phyloP scores from a whole-genome alignment of 2,888 invertebrate genomes.

The Cantharis lateralis region DNA sequence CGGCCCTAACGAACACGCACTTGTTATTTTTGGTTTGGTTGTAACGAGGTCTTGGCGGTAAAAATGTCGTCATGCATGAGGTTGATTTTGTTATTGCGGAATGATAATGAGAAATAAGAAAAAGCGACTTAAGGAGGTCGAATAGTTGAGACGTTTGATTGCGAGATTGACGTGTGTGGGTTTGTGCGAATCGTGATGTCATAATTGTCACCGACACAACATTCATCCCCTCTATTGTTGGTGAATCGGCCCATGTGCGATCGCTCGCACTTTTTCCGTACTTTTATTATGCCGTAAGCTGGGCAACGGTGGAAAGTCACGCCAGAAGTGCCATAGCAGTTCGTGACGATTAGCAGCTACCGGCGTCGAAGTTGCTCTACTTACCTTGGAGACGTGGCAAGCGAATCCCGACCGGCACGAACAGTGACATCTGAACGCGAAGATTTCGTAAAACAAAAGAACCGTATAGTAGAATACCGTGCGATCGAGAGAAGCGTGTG shows the following conservation, averaged over 20 bases:
- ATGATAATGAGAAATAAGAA: not conserved
- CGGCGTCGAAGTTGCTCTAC: conserved; percentile 45
- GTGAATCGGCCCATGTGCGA: conserved; percentile 44
- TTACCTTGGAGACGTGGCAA: conserved; percentile 51
- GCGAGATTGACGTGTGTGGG: not conserved
- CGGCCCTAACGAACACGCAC: not conserved
- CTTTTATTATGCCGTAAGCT: conserved; percentile 50
- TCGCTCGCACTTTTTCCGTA: conserved; percentile 50
- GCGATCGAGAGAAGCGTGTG: conserved; percentile 11
- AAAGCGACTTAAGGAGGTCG: not conserved
- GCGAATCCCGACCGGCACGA: conserved; percentile 33
- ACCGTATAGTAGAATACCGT: not conserved
- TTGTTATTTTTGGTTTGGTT: not conserved
- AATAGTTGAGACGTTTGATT: not conserved
- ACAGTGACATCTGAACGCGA: conserved; percentile 46
- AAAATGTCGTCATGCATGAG: not conserved
- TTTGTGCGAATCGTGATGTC: conserved; percentile 19
- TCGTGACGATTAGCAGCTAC: conserved; percentile 46
- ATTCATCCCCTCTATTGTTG: conserved; percentile 48
- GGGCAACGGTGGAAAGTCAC: conserved; percentile 47
- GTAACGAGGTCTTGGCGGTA: not conserved
- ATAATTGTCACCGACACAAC: conserved; percentile 40
- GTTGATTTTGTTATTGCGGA: not conserved
- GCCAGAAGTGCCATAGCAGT: conserved; percentile 42
- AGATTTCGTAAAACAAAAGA: conserved; percentile 21